These are phyloP conservation scores for Lepus townsendii DNA, from an alignment of 2,797 vertebrate species.

Conservation along the genomic window DNA sequence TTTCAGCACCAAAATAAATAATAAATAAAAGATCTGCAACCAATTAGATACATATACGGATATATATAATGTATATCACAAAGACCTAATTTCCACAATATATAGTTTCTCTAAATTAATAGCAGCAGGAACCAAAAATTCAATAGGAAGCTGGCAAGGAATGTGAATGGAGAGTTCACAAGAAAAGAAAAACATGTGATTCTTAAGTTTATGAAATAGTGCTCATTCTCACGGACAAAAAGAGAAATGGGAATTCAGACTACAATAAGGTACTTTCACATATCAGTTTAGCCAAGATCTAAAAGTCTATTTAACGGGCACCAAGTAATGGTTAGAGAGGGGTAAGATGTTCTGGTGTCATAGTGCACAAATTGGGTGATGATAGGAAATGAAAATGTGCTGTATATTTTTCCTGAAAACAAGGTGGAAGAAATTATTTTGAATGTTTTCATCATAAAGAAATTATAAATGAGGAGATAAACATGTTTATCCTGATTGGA, in stretches of 20 bases:
- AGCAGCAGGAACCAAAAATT: neutral
- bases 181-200: neutral
- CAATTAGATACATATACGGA: neutral
- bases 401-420: too few species aligned
- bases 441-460: too few species aligned
- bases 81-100: neutral
- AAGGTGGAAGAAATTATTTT: too few species aligned
- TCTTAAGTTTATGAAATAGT: slow-evolving; percentile 2
- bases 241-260: neutral
- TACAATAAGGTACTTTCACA: neutral
- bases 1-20: too few species aligned
- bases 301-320: neutral
- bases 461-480: too few species aligned
- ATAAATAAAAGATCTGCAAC: neutral
- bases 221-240: neutral
- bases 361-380: too few species aligned
- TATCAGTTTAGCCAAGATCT: neutral
- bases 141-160: neutral
- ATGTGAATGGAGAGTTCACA: neutral
- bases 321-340: too few species aligned
- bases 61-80: neutral
- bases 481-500: too few species aligned
- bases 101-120: neutral
- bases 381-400: too few species aligned
- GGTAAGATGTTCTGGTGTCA: too few species aligned